These are phyloP conservation scores for Chrosomus eos DNA, from an alignment of 2,797 vertebrate species.

Conservation along the genomic window DNA sequence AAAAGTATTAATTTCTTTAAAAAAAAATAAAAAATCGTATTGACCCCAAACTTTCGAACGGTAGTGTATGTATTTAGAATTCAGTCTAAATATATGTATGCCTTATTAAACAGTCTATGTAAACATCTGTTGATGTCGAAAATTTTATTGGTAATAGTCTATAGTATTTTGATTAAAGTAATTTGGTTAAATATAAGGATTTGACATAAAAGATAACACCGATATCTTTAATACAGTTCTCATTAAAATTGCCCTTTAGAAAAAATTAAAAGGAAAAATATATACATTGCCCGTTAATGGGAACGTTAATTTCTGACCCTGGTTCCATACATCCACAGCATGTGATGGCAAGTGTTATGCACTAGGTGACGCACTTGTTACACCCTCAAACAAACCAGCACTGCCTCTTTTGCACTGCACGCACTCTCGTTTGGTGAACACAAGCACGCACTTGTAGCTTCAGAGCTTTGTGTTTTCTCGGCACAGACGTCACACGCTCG, in stretches of 20 bases:
- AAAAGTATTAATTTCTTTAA: no score
- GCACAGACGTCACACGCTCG: background rate
- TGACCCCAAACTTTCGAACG: no score
- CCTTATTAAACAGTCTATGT: background rate
- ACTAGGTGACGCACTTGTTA: constrained; percentile 74
- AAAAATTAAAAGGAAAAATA: no score
- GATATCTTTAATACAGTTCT: background rate
- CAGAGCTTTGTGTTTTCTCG: constrained; percentile 11
- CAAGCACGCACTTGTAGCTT: constrained; percentile 8
- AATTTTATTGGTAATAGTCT: background rate
- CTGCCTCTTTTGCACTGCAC: background rate
- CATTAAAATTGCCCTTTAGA: background rate
- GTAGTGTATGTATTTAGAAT: background rate
- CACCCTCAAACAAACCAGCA: constrained; percentile 54
- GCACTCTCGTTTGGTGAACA: background rate
- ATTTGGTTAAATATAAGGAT: background rate
- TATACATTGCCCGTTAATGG: background rate
- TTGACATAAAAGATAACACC: background rate
- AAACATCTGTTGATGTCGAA: background rate
- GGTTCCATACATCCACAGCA: background rate
- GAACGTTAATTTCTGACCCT: background rate
- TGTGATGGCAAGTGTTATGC: constrained; percentile 31
- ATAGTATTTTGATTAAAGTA: background rate
- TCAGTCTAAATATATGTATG: no score
- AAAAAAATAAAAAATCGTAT: no score